A percentile compares a stretch with the other conserved stretches of the same genome.
Evolutionary conservation across 2,797 vertebrate genomes (phyloP).

Genomic region (Siniperca scherzeri): DNA sequence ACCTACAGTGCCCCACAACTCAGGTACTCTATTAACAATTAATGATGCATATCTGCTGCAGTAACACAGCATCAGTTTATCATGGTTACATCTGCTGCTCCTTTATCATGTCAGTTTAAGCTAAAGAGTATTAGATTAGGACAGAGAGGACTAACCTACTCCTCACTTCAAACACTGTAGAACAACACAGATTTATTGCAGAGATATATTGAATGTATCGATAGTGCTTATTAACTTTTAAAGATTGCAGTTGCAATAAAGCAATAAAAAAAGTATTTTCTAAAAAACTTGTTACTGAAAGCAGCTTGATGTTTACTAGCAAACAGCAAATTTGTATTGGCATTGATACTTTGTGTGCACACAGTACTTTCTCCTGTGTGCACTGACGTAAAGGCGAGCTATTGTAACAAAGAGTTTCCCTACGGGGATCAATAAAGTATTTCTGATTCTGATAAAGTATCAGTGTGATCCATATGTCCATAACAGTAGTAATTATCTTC

Average conservation of each 20-base stretch:
- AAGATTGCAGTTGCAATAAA: not conserved
- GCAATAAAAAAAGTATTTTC: not conserved
- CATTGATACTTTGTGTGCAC: no score
- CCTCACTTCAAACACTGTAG: not conserved
- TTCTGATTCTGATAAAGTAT: no score
- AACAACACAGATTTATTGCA: not conserved
- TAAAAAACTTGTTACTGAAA: not conserved
- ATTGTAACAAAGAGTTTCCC: no score
- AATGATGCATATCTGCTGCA: not conserved
- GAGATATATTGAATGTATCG: not conserved
- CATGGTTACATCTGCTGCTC: not conserved
- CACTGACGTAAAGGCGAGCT: no score
- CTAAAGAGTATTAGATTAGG: not conserved
- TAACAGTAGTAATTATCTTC: not conserved
- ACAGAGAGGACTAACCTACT: not conserved
- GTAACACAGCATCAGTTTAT: not conserved
- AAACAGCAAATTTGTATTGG: not conserved
- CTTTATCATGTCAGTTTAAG: not conserved
- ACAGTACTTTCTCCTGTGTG: no score
- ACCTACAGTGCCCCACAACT: constrained; percentile 93
- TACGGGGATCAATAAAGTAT: no score
- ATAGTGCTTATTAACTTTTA: not conserved
- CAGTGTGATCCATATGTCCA: not conserved
- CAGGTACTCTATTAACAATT: constrained; percentile 72
- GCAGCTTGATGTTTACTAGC: not conserved